Evolutionary conservation across 23 tunicate genomes (phyloP), one percentile per base, ranked within the genome.

Genomic region (Trididemnum clinides): DNA sequence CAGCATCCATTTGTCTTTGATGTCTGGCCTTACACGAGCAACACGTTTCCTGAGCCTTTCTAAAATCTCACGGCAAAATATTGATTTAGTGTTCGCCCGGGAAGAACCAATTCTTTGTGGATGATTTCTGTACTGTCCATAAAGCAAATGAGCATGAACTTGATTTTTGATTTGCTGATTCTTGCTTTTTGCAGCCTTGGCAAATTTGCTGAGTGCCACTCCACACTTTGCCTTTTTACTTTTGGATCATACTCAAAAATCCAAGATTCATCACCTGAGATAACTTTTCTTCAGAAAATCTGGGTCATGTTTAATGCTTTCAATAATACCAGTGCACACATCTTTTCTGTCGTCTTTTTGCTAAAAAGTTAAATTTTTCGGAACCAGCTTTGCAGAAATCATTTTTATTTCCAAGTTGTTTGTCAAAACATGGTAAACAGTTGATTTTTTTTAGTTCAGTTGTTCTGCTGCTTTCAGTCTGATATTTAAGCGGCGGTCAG

Each of bases 371-470:
- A 62, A 62, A 62, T 21, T 18, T 21, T 62, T 62, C 21, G 69
- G 27, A 62, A 62, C 27, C 27, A 62, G 27, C 69, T 62, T 62
- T 62, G 69, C 69, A 62, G 69, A 62, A 62, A 62, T 62, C 27
- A 12, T 62, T 62, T 26, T 62, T 26, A 62, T 44, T 62, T 62
- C 69, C 69, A 62, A 18, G 27, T 62, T 21, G 69, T 62, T 62
- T 62, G 69, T 62, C 69, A 12, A 18, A 62, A 62, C 69, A 62
- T 62, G 6, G 69, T 62, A 26, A 62, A 62, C 69, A 62, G 69
- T 21, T 62, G 69, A 4, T 62, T 62, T 62, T 22, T 26, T 62
- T 26, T 12, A 62, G 69, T 62, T 62, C 22, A 62, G 15, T 44
- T 62, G 21, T 62, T 62, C 12, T 44, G 10, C 26, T 4, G 69